A percentile compares a stretch with the other conserved stretches of the same genome.
These are phyloP conservation scores for Aurelia aurita DNA, from an alignment of 30 jellyfish, hydroid and myxozoan genomes.

Conservation along the genomic window DNA sequence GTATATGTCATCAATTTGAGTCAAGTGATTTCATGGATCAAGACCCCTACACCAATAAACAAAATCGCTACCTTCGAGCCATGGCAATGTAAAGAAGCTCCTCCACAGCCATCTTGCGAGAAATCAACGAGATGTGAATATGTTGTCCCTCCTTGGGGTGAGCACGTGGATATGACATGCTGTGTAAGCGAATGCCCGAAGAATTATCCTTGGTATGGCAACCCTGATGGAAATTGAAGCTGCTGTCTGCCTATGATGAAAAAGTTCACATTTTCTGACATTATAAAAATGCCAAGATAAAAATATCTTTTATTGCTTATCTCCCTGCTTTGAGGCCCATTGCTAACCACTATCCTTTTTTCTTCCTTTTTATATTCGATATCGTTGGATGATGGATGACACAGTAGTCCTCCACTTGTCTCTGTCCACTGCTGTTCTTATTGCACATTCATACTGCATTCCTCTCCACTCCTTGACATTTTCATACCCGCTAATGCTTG, in stretches of 20 bases:
- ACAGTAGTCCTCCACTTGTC: no score
- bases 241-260: background rate
- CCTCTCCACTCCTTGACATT: no score
- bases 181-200: conserved; percentile 57
- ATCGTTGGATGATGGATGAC: no score
- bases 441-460: no score
- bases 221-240: conserved; percentile 62
- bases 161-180: conserved; percentile 12
- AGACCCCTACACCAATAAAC: conserved; percentile 70
- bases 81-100: conserved; percentile 72
- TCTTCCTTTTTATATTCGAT: no score
- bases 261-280: no score
- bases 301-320: no score
- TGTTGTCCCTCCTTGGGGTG: conserved; percentile 12
- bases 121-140: conserved; percentile 35
- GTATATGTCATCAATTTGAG: conserved; percentile 70
- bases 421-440: no score
- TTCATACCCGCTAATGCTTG: no score
- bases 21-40: conserved; percentile 83
- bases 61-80: conserved; percentile 56
- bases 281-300: no score
- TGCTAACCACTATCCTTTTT: no score
- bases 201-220: conserved; percentile 71
- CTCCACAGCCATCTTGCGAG: conserved; percentile 60
- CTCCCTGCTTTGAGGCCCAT: no score